phyloP scores from a whole-genome alignment of 2,888 invertebrate species.

The Phalangium opilio region DNA sequence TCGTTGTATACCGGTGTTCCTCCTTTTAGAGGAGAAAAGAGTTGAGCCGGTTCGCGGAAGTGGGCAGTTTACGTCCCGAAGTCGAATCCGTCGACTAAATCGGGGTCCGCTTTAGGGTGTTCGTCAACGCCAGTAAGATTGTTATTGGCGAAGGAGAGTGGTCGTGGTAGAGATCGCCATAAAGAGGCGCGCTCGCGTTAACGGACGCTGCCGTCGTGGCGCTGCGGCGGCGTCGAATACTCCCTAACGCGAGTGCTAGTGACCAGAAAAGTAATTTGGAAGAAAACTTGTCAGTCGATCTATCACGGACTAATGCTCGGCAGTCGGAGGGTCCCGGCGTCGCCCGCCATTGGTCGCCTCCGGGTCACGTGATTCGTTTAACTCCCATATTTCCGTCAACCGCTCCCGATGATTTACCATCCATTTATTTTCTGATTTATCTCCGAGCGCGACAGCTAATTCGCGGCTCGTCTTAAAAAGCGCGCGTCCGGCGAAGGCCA shows the following conservation, averaged over 20 bases:
- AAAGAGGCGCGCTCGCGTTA: too few species aligned
- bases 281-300: conserved; percentile 14
- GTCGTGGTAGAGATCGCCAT: too few species aligned
- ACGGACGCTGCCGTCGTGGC: too few species aligned
- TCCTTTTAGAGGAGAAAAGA: too few species aligned
- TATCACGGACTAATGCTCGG: conserved; percentile 4
- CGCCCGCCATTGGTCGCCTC: conserved; percentile 12
- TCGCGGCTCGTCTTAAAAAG: conserved; percentile 9
- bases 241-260: neutral
- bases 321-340: conserved; percentile 7
- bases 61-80: too few species aligned
- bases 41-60: too few species aligned
- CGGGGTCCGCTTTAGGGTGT: too few species aligned
- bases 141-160: too few species aligned
- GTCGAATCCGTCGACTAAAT: too few species aligned
- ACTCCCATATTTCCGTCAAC: conserved; percentile 19
- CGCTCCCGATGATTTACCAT: conserved; percentile 18
- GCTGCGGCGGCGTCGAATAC: neutral
- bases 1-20: too few species aligned
- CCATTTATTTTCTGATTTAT: conserved; percentile 21
- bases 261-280: conserved; percentile 8
- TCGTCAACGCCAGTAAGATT: too few species aligned
- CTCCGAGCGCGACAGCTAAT: conserved; percentile 18
- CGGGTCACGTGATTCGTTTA: conserved; percentile 18
- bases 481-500: neutral